phyloP scores from a whole-genome alignment of 2,797 vertebrate genomes.

The Rhodeus uyekii region DNA sequence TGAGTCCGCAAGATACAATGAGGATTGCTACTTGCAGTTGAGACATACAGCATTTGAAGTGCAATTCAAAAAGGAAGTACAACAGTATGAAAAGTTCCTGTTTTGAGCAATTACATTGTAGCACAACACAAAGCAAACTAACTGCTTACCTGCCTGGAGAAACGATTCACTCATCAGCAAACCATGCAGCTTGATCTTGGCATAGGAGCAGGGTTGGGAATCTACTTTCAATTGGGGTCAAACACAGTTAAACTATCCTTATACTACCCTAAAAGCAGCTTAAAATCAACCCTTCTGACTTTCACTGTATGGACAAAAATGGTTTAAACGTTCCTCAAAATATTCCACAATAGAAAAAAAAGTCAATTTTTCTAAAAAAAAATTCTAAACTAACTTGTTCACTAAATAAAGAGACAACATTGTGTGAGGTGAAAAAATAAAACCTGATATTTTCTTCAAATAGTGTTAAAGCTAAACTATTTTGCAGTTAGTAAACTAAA shows the following conservation, averaged over 20 bases:
- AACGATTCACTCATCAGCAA: conserved; percentile 7
- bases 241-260: background rate
- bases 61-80: conserved; percentile 2
- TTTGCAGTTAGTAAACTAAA: no score
- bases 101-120: conserved; percentile 11
- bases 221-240: background rate
- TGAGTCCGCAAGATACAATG: conserved; percentile 23
- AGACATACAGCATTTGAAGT: conserved; percentile 21
- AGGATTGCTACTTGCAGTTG: conserved; percentile 1
- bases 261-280: background rate
- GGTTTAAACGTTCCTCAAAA: background rate
- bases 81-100: background rate
- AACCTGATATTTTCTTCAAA: background rate
- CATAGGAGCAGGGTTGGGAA: background rate
- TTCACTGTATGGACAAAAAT: background rate
- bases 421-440: background rate
- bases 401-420: background rate
- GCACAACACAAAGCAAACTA: conserved; percentile 19
- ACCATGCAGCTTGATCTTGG: background rate
- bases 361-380: no score
- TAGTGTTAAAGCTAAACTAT: background rate
- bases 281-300: background rate
- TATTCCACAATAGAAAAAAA: background rate
- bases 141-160: background rate
- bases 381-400: background rate